phyloP scores from a whole-genome alignment of 1,140 invertebrate species.

The Trypoxylus dichotomus region DNA sequence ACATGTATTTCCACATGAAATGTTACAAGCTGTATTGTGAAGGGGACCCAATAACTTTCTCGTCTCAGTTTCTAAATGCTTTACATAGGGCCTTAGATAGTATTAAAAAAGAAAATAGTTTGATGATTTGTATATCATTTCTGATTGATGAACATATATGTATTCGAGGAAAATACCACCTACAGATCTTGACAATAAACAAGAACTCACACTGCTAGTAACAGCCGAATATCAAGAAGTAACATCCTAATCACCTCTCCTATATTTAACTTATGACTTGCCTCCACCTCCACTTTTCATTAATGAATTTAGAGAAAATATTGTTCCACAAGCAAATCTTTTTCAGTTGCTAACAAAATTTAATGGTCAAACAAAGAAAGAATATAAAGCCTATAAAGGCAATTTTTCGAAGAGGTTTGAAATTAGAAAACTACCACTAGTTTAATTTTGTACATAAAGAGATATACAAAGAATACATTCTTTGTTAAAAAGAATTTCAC shows the following conservation, averaged over 20 bases:
- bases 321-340: slow-evolving; percentile 97
- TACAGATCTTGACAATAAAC: slow-evolving; percentile 87
- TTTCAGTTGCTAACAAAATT: slow-evolving; percentile 94
- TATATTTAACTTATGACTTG: slow-evolving; percentile 95
- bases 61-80: slow-evolving; percentile 96
- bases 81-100: slow-evolving; percentile 89
- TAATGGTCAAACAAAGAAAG: slow-evolving; percentile 93
- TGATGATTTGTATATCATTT: slow-evolving; percentile 95
- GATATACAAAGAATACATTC: slow-evolving; percentile 99
- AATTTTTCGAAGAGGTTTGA: slow-evolving; percentile 97
- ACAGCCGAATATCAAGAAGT: slow-evolving; percentile 89
- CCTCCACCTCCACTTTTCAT: slow-evolving; percentile 95
- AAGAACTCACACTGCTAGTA: slow-evolving; percentile 75
- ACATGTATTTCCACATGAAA: slow-evolving; percentile 99
- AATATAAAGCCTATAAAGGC: slow-evolving; percentile 99
- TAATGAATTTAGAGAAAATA: slow-evolving; percentile 96
- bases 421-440: slow-evolving; percentile 91
- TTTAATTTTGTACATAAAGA: slow-evolving; percentile 95
- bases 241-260: slow-evolving; percentile 86
- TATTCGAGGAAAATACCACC: slow-evolving; percentile 93
- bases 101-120: slow-evolving; percentile 80
- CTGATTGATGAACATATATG: slow-evolving; percentile 94
- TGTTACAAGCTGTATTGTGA: slow-evolving; percentile 99
- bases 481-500: slow-evolving; percentile 99
- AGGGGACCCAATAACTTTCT: slow-evolving; percentile 96